These are phyloP conservation scores for Erebia aethiops DNA, from an alignment of 2,888 invertebrate species.

Conservation along the genomic window DNA sequence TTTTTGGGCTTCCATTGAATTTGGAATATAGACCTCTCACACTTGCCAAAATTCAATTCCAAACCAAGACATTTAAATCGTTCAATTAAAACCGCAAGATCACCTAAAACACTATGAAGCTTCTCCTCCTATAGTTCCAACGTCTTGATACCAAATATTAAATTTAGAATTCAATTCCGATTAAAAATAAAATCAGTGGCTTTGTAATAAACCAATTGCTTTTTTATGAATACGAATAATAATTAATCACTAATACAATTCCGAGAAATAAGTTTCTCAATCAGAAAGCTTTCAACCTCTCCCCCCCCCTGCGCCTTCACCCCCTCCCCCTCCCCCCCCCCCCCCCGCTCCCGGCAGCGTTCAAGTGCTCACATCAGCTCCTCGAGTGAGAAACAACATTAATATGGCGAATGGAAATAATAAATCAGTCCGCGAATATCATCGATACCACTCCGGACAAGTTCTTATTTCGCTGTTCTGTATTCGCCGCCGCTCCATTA, in stretches of 20 bases:
- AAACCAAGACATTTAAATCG: no score
- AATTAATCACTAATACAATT: constrained; percentile 29
- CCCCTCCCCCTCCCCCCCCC: background rate
- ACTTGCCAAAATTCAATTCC: no score
- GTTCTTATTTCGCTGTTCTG: constrained; percentile 26
- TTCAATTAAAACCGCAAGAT: no score
- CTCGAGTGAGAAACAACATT: constrained; percentile 36
- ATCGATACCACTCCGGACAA: constrained; percentile 38
- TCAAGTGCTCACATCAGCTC: constrained; percentile 2
- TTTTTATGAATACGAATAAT: constrained; percentile 1
- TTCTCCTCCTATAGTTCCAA: no score
- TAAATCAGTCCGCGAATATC: constrained; percentile 40
- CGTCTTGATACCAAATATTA: no score
- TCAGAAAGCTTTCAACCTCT: constrained; percentile 29
- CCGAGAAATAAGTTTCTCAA: constrained; percentile 31
- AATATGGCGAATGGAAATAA: constrained; percentile 42
- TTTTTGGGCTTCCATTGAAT: no score
- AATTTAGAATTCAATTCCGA: no score
- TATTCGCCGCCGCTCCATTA: constrained; percentile 27
- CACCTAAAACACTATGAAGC: no score
- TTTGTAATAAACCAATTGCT: background rate
- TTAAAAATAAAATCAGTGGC: no score
- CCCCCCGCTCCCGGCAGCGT: background rate
- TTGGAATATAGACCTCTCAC: no score
- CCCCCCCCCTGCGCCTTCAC: background rate